Conservation (phyloP, 1,140 invertebrate species). For the Zaprionus camerounensis region DNA sequence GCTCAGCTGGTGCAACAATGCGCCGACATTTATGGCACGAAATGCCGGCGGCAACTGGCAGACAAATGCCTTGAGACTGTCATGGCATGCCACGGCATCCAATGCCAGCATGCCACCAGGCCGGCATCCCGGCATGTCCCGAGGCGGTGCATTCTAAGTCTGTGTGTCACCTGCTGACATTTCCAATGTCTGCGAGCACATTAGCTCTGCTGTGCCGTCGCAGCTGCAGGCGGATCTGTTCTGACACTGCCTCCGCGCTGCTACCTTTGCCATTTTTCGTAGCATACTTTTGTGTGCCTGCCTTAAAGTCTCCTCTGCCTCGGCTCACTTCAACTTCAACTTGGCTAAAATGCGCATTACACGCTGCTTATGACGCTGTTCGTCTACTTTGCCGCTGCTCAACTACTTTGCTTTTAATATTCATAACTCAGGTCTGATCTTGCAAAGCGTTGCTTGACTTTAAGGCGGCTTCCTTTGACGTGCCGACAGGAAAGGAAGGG, state of each 20-base stretch:
- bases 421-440: not conserved
- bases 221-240: not conserved
- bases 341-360: not conserved
- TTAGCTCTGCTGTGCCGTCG: constrained; percentile 49
- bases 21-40: constrained; percentile 75
- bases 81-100: constrained; percentile 17
- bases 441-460: not conserved
- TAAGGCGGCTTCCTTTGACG: not conserved
- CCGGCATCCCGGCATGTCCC: not conserved
- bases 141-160: constrained; percentile 55
- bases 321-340: constrained; percentile 1
- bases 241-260: not conserved
- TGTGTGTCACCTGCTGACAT: constrained; percentile 65
- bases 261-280: constrained; percentile 49
- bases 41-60: constrained; percentile 62
- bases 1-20: constrained; percentile 67
- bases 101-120: constrained; percentile 52
- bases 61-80: constrained; percentile 69
- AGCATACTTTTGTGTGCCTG: constrained; percentile 55
- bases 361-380: not conserved
- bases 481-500: not conserved
- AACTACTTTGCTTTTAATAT: not conserved
- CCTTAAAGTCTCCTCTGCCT: not conserved
- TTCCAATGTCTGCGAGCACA: constrained; percentile 63
- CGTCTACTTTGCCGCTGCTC: not conserved